Evolutionary conservation across 2,797 vertebrate genomes (phyloP).

Genomic region (Rhynchotus rufescens): DNA sequence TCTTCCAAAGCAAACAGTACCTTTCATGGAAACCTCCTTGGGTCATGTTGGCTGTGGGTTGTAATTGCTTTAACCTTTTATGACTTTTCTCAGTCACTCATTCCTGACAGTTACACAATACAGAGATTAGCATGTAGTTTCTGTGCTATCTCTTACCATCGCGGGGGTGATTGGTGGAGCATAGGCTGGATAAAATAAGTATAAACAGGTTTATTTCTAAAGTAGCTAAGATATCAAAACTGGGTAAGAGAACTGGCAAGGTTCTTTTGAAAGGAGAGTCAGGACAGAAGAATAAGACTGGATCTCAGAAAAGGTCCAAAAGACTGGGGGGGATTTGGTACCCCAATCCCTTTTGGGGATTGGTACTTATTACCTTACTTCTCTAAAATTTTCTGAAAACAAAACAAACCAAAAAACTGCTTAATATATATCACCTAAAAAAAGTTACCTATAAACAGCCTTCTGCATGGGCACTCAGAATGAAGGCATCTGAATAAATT

Average conservation of each 20-base stretch:
- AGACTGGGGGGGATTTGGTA: neutral
- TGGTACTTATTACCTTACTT: neutral
- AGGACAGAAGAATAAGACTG: neutral
- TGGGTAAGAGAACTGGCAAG: neutral
- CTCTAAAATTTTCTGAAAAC: neutral
- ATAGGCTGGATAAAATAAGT: neutral
- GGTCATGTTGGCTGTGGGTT: rapidly evolving
- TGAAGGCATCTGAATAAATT: neutral
- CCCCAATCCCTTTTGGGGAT: neutral
- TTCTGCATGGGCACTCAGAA: neutral
- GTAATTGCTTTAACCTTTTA: neutral
- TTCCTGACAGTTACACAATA: neutral
- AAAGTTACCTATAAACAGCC: neutral
- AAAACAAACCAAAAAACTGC: neutral
- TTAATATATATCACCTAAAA: neutral
- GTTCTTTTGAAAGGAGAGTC: neutral
- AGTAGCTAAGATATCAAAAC: neutral
- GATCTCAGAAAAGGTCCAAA: neutral
- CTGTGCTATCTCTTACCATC: neutral
- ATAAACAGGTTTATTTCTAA: neutral
- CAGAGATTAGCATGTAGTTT: neutral
- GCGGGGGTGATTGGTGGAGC: neutral
- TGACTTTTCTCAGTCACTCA: neutral
- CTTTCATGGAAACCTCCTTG: neutral
- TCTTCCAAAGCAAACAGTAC: neutral